Evolutionary conservation across 2,888 invertebrate genomes (phyloP), one percentile per base, ranked within the genome.

Genomic region (Blera fallax): DNA sequence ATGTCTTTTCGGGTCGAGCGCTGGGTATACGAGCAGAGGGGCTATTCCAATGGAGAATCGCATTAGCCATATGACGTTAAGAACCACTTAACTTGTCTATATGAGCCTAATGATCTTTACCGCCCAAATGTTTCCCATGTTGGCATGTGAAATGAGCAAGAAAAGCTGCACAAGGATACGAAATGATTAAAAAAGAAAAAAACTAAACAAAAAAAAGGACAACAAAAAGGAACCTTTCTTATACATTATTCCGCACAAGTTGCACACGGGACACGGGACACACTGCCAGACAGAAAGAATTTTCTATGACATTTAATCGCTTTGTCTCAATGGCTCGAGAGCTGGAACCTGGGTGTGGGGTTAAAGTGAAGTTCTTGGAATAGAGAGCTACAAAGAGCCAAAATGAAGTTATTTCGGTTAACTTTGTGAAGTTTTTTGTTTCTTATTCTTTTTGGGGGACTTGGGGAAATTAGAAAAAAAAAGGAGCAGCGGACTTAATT

Each of bases 21-120:
- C 6, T 7, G 10, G 21, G 8, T 34, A 16, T 45, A n/a, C n/a
- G n/a, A n/a, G n/a, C n/a, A n/a, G n/a, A n/a, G 40, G 54, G 52
- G 58, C 56, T 50, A 34, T 64, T 64, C 32, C 58, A 14, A 45
- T 10, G 1, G 48, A 77, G 58, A 77, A 77, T 79, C 83, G 84
- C 88, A 88, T 88, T 87, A 87, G 87, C 88, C 87, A 87, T 85
- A 87, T 88, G 88, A 88, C 88, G 87, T 87, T 87, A 90, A 90
- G 88, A 90, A 90, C 91, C 91, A 91, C 91, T 91, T 91, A 91
- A 90, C 90, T 91, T 91, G 91, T 91, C 91, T 91, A 90, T 91
- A 91, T 90, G 91, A 91, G 91, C 91, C 91, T 91, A 91, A 91
- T 91, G 91, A 91, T 89, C 91, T 91, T 90, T 91, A 77, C 82